Conservation (phyloP, 2,797 vertebrate genomes). For the Borostomias antarcticus region DNA sequence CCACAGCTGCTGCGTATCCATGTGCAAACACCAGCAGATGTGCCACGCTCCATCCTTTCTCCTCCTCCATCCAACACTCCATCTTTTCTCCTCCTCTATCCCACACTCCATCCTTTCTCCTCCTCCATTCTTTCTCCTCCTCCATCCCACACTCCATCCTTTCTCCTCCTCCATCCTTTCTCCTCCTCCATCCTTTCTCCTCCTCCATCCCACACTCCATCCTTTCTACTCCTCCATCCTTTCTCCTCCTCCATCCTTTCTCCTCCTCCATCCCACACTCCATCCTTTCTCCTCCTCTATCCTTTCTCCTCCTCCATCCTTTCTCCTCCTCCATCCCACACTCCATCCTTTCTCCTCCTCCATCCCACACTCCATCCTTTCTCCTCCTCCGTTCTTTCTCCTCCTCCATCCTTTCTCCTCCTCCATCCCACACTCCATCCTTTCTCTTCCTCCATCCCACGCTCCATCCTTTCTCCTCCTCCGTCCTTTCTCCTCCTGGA, state of each 20-base stretch:
- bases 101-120: conserved; percentile 15
- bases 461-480: conserved; percentile 19
- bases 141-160: background rate
- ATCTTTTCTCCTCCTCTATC: too few relatives aligned
- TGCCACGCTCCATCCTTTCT: conserved; percentile 46
- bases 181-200: conserved; percentile 26
- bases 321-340: conserved; percentile 24
- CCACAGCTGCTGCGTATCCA: conserved; percentile 63
- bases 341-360: conserved; percentile 21
- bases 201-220: conserved; percentile 10
- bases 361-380: conserved; percentile 49
- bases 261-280: conserved; percentile 18
- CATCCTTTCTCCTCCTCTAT: conserved; percentile 36
- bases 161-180: conserved; percentile 44
- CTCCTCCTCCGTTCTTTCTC: conserved; percentile 20
- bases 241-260: conserved; percentile 30
- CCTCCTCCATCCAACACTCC: conserved; percentile 5
- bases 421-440: conserved; percentile 47
- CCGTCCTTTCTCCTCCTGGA: conserved; percentile 42
- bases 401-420: conserved; percentile 43
- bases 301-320: conserved; percentile 39
- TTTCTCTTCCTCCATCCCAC: conserved; percentile 26
- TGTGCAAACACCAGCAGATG: conserved; percentile 71
- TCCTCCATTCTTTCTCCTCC: conserved; percentile 42
- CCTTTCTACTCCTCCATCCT: conserved; percentile 43